Percentiles rank a stretch among this genome's conserved stretches.
Evolutionary conservation across 2,113 vertebrate genomes (phyloP).

Genomic region (Formicarius rufipectus): DNA sequence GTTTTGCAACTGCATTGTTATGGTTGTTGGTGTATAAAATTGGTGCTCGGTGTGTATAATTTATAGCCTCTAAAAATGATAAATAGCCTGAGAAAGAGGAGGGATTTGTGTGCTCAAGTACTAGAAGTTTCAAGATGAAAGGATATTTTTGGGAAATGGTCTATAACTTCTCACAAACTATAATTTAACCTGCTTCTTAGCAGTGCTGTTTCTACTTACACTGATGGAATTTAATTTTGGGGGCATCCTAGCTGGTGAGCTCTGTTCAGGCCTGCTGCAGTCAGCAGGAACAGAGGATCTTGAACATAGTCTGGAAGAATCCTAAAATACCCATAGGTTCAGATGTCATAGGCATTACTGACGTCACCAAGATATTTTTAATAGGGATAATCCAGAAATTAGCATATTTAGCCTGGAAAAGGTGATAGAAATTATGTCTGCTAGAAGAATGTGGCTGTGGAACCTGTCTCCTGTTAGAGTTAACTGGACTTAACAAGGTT

Average conservation of each 20-base stretch:
- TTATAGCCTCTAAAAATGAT: conserved; percentile 75
- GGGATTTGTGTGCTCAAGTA: conserved; percentile 65
- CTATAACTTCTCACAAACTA: conserved; percentile 59
- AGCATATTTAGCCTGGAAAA: not conserved
- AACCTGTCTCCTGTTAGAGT: not conserved
- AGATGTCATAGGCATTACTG: not conserved
- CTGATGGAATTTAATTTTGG: not conserved
- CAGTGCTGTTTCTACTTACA: not conserved
- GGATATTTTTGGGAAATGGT: conserved; percentile 66
- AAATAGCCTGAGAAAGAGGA: conserved; percentile 67
- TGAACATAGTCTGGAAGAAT: not conserved
- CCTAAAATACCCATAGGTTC: not conserved
- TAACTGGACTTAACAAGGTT: not conserved
- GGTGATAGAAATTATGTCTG: not conserved
- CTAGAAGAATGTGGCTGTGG: not conserved
- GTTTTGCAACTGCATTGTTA: conserved; percentile 68
- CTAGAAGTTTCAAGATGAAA: conserved; percentile 64
- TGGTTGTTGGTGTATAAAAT: conserved; percentile 76
- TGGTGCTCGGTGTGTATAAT: conserved; percentile 69
- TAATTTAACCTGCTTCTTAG: conserved; percentile 62
- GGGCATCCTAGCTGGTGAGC: not conserved
- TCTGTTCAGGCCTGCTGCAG: not conserved
- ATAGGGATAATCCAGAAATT: not conserved
- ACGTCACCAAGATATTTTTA: not conserved
- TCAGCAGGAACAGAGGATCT: not conserved